These are phyloP conservation scores for Prunella strophiata DNA, from an alignment of 2,797 vertebrate genomes.

Conservation along the genomic window DNA sequence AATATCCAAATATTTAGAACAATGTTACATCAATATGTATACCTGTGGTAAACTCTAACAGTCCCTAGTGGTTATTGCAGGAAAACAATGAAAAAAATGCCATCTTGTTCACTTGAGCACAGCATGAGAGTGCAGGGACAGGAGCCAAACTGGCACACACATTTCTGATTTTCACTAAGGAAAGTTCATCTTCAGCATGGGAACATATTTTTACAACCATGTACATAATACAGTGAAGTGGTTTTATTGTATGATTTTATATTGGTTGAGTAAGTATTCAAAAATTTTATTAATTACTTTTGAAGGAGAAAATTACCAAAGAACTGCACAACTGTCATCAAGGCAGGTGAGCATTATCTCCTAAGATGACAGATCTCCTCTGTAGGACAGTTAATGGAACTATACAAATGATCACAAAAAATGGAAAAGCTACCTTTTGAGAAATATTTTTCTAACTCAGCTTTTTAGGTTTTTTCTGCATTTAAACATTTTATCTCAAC, in stretches of 20 bases:
- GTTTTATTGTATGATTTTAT: background rate
- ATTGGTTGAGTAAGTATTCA: background rate
- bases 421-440: background rate
- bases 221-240: background rate
- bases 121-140: rapidly evolving
- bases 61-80: background rate
- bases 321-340: background rate
- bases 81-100: background rate
- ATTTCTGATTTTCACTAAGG: background rate
- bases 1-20: background rate
- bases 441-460: background rate
- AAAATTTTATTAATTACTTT: background rate
- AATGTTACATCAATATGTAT: background rate
- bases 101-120: background rate
- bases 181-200: background rate
- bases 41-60: background rate
- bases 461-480: background rate
- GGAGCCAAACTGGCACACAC: background rate
- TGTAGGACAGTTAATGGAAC: background rate
- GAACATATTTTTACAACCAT: background rate
- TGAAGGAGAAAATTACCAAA: background rate
- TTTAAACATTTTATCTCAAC: background rate
- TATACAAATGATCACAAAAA: background rate
- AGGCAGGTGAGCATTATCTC: background rate
- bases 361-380: background rate